Conservation (phyloP, 1,140 invertebrate genomes). For the Drosophila melanogaster region Release_6_plus_ISO1_MT NT_033779.5:8294001-8294500, state of each 20-base stretch:
- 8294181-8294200: slow-evolving; percentile 67
- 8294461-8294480: slow-evolving; percentile 66
- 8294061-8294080: slow-evolving; percentile 76
- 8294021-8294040: background rate
- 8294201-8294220: slow-evolving; percentile 26
- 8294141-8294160: slow-evolving; percentile 56
- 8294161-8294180: slow-evolving; percentile 42
- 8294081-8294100: slow-evolving; percentile 69
- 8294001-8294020: slow-evolving; percentile 63
- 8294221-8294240: too few species aligned
- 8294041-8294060: slow-evolving; percentile 42
- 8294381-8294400: slow-evolving; percentile 37
- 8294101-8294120: slow-evolving; percentile 48
- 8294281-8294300: slow-evolving; percentile 57
- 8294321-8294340: slow-evolving; percentile 77
- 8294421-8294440: background rate
- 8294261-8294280: slow-evolving; percentile 78
- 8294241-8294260: slow-evolving; percentile 12
- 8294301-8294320: slow-evolving; percentile 63
- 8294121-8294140: slow-evolving; percentile 50
- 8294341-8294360: slow-evolving; percentile 77
- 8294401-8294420: slow-evolving; percentile 22
- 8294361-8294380: slow-evolving; percentile 27
- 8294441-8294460: slow-evolving; percentile 15
- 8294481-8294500: slow-evolving; percentile 66